Percentiles rank a stretch among this genome's conserved stretches.
These are phyloP conservation scores for Agriopis aurantiaria DNA, from an alignment of 2,888 invertebrate genomes.

Conservation along the genomic window DNA sequence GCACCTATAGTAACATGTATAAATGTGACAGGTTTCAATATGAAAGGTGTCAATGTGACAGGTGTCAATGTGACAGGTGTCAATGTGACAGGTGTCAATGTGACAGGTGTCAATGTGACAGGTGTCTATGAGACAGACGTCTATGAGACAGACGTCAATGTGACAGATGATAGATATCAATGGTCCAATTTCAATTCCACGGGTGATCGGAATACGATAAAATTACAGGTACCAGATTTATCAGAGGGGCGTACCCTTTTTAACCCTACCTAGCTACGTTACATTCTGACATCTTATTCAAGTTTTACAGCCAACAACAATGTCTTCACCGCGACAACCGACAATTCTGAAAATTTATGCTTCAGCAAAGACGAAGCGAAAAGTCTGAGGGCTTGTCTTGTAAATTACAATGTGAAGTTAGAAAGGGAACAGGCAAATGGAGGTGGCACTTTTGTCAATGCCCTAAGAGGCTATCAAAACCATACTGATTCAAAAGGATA, in stretches of 20 bases:
- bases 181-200: background rate
- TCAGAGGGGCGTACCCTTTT: background rate
- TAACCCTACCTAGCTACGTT: background rate
- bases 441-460: conserved; percentile 39
- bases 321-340: conserved; percentile 56
- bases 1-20: no score
- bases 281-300: conserved; percentile 56
- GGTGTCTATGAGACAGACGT: no score
- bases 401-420: conserved; percentile 51
- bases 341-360: conserved; percentile 69
- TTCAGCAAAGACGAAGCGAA: conserved; percentile 48
- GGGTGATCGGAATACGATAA: background rate
- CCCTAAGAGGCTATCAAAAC: background rate
- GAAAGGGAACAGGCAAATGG: conserved; percentile 30
- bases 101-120: no score
- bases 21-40: no score
- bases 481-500: background rate
- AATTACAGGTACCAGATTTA: background rate
- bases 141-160: background rate
- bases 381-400: conserved; percentile 44
- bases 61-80: no score
- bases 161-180: background rate
- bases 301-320: conserved; percentile 66
- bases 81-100: no score
- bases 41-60: no score